A percentile compares a stretch with the other conserved stretches of the same genome.
These are phyloP conservation scores for Lucinisca nassula DNA, from an alignment of 2,888 invertebrate genomes.

Conservation along the genomic window DNA sequence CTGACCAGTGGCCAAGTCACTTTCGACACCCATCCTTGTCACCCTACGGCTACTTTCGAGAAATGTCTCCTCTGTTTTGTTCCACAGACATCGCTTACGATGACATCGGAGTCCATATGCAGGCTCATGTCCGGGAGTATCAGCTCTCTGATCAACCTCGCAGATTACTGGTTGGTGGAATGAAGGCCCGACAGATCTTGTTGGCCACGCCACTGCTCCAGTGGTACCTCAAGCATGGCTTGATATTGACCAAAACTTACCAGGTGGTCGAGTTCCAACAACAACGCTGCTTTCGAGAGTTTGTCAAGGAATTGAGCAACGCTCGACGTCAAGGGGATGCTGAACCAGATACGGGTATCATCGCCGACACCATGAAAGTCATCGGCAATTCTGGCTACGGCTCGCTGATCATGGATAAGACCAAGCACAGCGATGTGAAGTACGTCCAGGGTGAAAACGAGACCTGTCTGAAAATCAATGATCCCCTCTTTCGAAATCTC, in stretches of 20 bases:
- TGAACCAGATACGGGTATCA: too few species aligned
- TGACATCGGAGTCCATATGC: constrained; percentile 20
- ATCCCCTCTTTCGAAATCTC: constrained; percentile 17
- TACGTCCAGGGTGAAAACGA: constrained; percentile 24
- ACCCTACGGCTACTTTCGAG: constrained; percentile 43
- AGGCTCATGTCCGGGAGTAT: constrained; percentile 17
- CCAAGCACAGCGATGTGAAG: too few species aligned
- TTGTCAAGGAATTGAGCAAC: neutral
- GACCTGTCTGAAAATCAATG: constrained; percentile 6
- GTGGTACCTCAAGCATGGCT: constrained; percentile 62
- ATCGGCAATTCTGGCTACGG: too few species aligned
- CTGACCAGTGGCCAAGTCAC: constrained; percentile 8
- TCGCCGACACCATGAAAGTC: too few species aligned
- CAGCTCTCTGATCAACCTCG: constrained; percentile 26
- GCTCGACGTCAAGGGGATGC: neutral
- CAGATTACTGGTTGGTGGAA: constrained; percentile 42
- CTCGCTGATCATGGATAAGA: too few species aligned
- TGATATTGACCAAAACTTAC: constrained; percentile 49
- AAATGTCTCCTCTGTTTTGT: constrained; percentile 48
- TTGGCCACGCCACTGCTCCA: constrained; percentile 55
- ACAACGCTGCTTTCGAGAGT: neutral
- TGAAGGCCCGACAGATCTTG: constrained; percentile 44
- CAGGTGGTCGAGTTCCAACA: neutral
- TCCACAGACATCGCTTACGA: constrained; percentile 30
- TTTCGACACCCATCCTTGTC: neutral